Evolutionary conservation across 1,140 invertebrate species (phyloP), one percentile per base, ranked within the genome.

Genomic region (Callitettix versicolor): DNA sequence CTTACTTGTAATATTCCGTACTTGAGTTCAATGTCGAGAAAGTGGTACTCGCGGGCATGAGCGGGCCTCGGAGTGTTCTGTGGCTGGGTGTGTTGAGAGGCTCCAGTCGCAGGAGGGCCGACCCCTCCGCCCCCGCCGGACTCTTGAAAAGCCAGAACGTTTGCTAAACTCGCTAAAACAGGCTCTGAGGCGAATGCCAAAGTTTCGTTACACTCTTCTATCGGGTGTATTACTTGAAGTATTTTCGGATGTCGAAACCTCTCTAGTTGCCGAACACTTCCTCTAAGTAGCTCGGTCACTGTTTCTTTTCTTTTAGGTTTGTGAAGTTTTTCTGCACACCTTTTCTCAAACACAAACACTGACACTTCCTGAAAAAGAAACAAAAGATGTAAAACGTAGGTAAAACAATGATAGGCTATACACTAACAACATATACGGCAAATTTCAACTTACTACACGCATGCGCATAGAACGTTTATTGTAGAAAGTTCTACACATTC

Each of bases 331-430:
- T 97, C 93, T 0, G 91, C 91, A 15, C 84, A 81, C 57, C 87
- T 82, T 68, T 97, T 97, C 68, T 98, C 94, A 68, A 96, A 97
- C 26, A 96, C 76, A 73, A 97, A 96, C 56, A 97, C 84, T 0
- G 93, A 95, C 46, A 87, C 91, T 72, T 95, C 92, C 94, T 98
- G 76, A 4, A 77, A 79, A 64, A 65, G 69, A 30, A 30, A n/a
- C n/a, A n/a, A n/a, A n/a, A n/a, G n/a, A n/a, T n/a, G n/a, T n/a
- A n/a, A n/a, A n/a, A n/a, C n/a, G n/a, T n/a, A n/a, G n/a, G n/a
- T n/a, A n/a, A n/a, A n/a, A n/a, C n/a, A n/a, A n/a, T n/a, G n/a
- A n/a, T n/a, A n/a, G n/a, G n/a, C n/a, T n/a, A n/a, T n/a, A n/a
- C n/a, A n/a, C n/a, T n/a, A n/a, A n/a, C n/a, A n/a, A n/a, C n/a